Percentiles rank a stretch among this genome's conserved stretches.
These are phyloP conservation scores for Parochlus steinenii DNA, from an alignment of 2,888 invertebrate genomes.

Conservation along the genomic window DNA sequence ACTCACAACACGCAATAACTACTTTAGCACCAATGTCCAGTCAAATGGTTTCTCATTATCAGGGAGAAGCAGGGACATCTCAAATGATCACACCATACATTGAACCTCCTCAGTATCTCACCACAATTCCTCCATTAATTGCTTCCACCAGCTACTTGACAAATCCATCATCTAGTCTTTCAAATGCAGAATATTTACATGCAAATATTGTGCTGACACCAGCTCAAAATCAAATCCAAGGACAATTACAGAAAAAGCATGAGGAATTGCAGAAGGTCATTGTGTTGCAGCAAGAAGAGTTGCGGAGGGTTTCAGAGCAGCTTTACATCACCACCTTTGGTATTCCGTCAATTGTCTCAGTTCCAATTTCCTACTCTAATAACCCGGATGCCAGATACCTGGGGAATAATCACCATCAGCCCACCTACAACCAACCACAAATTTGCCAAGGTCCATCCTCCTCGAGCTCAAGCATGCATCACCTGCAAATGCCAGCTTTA, in stretches of 20 bases:
- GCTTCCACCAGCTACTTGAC: too few species aligned
- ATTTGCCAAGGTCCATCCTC: too few species aligned
- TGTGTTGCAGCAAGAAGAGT: slow-evolving; percentile 69
- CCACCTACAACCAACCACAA: too few species aligned
- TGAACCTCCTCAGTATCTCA: slow-evolving; percentile 35
- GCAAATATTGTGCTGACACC: slow-evolving; percentile 35
- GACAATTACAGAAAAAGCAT: slow-evolving; percentile 64
- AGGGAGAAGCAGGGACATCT: slow-evolving; percentile 2
- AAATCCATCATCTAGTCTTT: slow-evolving; percentile 29
- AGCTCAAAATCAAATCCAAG: slow-evolving; percentile 44
- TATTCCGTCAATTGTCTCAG: slow-evolving; percentile 30
- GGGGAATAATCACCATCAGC: too few species aligned
- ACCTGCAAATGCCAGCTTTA: too few species aligned
- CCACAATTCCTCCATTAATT: slow-evolving; percentile 38
- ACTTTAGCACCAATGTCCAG: slow-evolving; percentile 15
- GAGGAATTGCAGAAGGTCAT: slow-evolving; percentile 74
- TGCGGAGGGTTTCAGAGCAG: slow-evolving; percentile 73
- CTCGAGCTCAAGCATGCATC: too few species aligned
- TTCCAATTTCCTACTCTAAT: slow-evolving; percentile 18
- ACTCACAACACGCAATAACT: slow-evolving; percentile 15
- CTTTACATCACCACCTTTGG: slow-evolving; percentile 66
- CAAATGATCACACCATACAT: slow-evolving; percentile 27
- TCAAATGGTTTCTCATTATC: slow-evolving; percentile 1
- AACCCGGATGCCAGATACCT: too few species aligned
- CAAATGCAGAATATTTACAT: slow-evolving; percentile 25